Evolutionary conservation across 2,888 invertebrate genomes (phyloP).

Genomic region (Pollenia angustigena): DNA sequence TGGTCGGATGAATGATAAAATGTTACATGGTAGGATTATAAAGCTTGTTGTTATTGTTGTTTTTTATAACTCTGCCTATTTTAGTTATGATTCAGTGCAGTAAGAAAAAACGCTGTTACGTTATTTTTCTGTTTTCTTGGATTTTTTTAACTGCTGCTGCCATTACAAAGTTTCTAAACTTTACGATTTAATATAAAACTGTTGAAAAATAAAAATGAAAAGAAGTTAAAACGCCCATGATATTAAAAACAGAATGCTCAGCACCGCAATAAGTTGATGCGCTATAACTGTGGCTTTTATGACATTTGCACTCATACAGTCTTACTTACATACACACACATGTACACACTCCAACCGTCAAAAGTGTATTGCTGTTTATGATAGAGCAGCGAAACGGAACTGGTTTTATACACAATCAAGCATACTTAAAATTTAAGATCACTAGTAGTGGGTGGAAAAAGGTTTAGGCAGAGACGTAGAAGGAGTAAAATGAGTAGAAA

Average conservation of each 20-base stretch:
- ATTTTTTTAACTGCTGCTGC: constrained; percentile 73
- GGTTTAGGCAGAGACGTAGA: constrained; percentile 16
- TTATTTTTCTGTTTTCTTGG: constrained; percentile 33
- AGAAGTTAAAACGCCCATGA: constrained; percentile 82
- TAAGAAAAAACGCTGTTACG: constrained; percentile 60
- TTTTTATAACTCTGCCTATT: constrained; percentile 65
- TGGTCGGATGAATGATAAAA: constrained; percentile 26
- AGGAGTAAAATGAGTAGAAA: no score
- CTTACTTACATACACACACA: constrained; percentile 29
- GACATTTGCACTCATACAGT: constrained; percentile 55
- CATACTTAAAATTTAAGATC: not conserved
- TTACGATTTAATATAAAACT: constrained; percentile 81
- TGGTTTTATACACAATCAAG: constrained; percentile 19
- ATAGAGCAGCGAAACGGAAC: constrained; percentile 29
- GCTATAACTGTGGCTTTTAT: constrained; percentile 76
- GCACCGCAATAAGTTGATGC: constrained; percentile 76
- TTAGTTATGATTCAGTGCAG: constrained; percentile 54
- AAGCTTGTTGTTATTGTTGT: constrained; percentile 50
- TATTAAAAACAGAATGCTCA: constrained; percentile 82
- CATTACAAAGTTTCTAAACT: constrained; percentile 83
- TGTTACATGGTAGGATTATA: constrained; percentile 67
- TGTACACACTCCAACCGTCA: not conserved
- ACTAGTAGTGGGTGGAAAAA: no score
- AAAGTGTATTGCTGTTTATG: constrained; percentile 28
- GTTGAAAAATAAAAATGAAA: constrained; percentile 58